Percentiles rank a stretch among this genome's conserved stretches.
These are phyloP conservation scores for Drosophila biarmipes DNA, from an alignment of 1,140 invertebrate genomes.

Conservation along the genomic window DNA sequence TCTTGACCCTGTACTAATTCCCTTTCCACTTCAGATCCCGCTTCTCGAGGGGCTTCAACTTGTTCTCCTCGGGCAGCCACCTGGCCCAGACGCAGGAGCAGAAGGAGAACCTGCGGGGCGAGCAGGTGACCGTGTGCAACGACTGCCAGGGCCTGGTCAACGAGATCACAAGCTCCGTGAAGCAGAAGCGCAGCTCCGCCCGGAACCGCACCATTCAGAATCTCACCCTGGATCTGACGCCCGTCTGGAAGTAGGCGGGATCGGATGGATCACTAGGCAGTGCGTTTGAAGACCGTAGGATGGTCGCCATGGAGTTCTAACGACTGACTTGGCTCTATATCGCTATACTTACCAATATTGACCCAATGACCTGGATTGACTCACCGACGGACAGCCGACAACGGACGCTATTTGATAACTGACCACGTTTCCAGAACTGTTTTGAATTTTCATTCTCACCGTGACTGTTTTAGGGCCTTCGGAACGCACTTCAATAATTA, in stretches of 20 bases:
- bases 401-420: constrained; percentile 29
- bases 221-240: constrained; percentile 92
- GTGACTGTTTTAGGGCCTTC: constrained; percentile 23
- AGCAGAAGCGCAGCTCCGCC: constrained; percentile 90
- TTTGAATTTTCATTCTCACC: constrained; percentile 5
- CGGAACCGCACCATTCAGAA: constrained; percentile 91
- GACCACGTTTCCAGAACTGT: constrained; percentile 5
- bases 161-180: constrained; percentile 95
- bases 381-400: neutral
- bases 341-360: constrained; percentile 7
- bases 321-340: constrained; percentile 22
- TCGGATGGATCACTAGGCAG: neutral
- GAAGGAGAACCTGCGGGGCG: constrained; percentile 89
- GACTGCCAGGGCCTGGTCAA: constrained; percentile 97
- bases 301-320: constrained; percentile 1
- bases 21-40: constrained; percentile 68
- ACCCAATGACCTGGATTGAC: constrained; percentile 22
- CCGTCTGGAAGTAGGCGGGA: constrained; percentile 87
- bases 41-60: constrained; percentile 85
- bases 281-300: constrained; percentile 25
- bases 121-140: constrained; percentile 95
- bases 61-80: constrained; percentile 85
- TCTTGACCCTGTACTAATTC: neutral
- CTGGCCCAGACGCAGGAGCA: constrained; percentile 73
- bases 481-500: constrained; percentile 15